phyloP scores from a whole-genome alignment of 2,888 invertebrate genomes.

The Ypsolopha sequella region DNA sequence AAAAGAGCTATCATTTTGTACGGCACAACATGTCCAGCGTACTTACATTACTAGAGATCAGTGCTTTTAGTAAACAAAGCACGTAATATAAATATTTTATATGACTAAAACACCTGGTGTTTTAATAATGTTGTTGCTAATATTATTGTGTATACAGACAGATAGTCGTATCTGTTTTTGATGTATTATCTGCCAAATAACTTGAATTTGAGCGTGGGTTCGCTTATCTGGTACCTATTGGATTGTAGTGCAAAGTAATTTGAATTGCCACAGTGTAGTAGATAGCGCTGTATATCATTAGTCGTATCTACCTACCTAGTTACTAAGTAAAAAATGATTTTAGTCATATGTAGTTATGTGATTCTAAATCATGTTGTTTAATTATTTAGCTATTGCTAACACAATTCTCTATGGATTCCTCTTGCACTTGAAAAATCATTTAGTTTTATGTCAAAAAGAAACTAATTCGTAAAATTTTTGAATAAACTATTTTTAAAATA shows the following conservation, averaged over 20 bases:
- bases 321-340: conserved; percentile 28
- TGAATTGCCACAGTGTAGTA: conserved; percentile 47
- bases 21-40: too few species aligned
- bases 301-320: conserved; percentile 22
- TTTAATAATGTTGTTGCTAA: conserved; percentile 30
- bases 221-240: conserved; percentile 32
- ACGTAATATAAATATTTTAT: conserved; percentile 23
- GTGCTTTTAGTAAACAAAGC: conserved; percentile 20
- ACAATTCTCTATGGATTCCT: neutral
- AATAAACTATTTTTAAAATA: conserved; percentile 14
- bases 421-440: neutral
- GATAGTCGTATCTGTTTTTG: conserved; percentile 28
- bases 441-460: neutral
- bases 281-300: conserved; percentile 31
- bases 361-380: neutral
- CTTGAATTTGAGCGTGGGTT: conserved; percentile 30
- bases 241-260: conserved; percentile 36
- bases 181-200: conserved; percentile 46
- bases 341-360: conserved; percentile 12
- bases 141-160: conserved; percentile 22
- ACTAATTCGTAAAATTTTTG: conserved; percentile 12
- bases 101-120: conserved; percentile 24
- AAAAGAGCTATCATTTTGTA: too few species aligned
- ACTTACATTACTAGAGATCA: too few species aligned
- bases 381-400: neutral